phyloP scores from a whole-genome alignment of 1,140 invertebrate genomes.

The Sinonovacula constricta region DNA sequence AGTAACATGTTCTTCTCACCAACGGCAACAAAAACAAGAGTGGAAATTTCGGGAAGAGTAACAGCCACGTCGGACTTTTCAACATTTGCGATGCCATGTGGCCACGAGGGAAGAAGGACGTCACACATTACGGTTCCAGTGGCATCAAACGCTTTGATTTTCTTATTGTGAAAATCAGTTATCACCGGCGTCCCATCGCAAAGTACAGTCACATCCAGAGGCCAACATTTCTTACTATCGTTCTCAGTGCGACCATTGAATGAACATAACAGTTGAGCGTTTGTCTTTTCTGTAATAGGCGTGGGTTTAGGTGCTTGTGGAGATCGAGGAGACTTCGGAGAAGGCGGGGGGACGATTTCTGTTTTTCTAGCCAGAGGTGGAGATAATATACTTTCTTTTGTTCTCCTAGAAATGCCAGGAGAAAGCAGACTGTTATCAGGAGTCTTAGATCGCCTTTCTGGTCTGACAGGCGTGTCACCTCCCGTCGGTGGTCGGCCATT shows the following conservation, averaged over 20 bases:
- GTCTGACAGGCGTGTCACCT: constrained; percentile 39
- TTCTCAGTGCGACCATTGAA: constrained; percentile 63
- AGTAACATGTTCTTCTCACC: constrained; percentile 57
- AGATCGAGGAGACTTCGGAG: constrained; percentile 41
- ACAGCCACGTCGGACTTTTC: constrained; percentile 58
- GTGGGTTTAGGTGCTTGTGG: constrained; percentile 8
- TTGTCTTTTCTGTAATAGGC: constrained; percentile 46
- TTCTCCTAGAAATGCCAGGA: constrained; percentile 1
- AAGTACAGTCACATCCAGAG: constrained; percentile 59
- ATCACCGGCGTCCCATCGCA: constrained; percentile 63
- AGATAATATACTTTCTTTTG: constrained; percentile 36
- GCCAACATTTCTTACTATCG: constrained; percentile 66
- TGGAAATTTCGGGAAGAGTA: constrained; percentile 63
- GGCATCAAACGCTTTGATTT: constrained; percentile 63
- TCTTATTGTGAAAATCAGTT: constrained; percentile 65
- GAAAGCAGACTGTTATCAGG: constrained; percentile 21
- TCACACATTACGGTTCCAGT: constrained; percentile 56
- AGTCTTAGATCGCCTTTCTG: constrained; percentile 31
- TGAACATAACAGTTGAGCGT: constrained; percentile 53
- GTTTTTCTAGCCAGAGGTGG: constrained; percentile 27
- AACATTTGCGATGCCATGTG: constrained; percentile 61
- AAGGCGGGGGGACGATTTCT: constrained; percentile 45
- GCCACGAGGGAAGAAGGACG: constrained; percentile 59
- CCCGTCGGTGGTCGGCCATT: constrained; percentile 31
- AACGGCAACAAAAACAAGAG: constrained; percentile 56